Conservation (phyloP, 2,888 invertebrate species). For the Microctonus aethiopoides region DNA sequence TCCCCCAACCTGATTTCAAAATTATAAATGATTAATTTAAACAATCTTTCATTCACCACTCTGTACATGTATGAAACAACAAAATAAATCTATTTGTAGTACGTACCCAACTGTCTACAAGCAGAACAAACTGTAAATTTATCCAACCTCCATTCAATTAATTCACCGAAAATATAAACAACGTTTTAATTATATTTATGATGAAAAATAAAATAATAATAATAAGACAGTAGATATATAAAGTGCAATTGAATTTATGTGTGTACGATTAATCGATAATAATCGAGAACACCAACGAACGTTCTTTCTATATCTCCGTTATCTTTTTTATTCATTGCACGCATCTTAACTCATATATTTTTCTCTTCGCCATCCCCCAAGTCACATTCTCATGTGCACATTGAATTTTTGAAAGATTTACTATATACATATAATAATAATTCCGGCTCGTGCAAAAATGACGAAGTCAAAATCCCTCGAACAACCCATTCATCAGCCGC, state of each 20-base stretch:
- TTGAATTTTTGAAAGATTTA: not conserved
- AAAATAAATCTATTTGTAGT: too few species aligned
- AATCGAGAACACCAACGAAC: conserved; percentile 25
- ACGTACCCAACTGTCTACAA: too few species aligned
- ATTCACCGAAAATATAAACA: conserved; percentile 8
- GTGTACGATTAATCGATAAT: conserved; percentile 23
- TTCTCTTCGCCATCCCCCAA: not conserved
- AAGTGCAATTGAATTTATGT: conserved; percentile 26
- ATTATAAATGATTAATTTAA: too few species aligned
- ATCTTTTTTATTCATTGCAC: not conserved
- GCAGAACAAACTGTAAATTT: too few species aligned
- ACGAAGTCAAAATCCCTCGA: conserved; percentile 46
- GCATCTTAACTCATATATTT: not conserved
- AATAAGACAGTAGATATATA: not conserved
- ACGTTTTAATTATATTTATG: conserved; percentile 27
- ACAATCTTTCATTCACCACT: too few species aligned
- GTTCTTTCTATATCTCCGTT: conserved; percentile 9
- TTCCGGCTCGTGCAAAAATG: conserved; percentile 51
- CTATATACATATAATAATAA: conserved; percentile 51
- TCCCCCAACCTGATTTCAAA: too few species aligned
- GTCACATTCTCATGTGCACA: not conserved
- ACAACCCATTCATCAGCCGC: conserved; percentile 56
- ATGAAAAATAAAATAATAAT: conserved; percentile 11
- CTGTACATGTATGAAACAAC: too few species aligned
- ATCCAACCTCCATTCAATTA: not conserved